Evolutionary conservation across 30 jellyfish, hydroid and myxozoan species (phyloP).

Genomic region (Sanderia malayensis): DNA sequence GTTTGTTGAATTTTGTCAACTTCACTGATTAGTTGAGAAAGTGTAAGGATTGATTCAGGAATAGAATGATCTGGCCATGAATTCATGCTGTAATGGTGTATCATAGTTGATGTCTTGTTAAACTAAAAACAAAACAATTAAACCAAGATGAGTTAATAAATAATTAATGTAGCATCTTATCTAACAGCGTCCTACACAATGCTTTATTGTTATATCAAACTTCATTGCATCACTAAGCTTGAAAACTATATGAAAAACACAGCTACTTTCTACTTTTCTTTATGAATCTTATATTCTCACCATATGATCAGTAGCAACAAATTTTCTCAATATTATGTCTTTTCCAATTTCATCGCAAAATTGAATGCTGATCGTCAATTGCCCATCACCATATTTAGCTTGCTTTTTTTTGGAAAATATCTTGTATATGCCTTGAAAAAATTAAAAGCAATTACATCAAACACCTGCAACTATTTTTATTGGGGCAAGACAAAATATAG

Average conservation of each 20-base stretch:
- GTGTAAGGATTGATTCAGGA: slow-evolving; percentile 8
- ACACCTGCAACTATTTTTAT: too few species aligned
- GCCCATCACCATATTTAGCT: slow-evolving; percentile 29
- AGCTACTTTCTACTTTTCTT: too few species aligned
- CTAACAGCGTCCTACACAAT: too few species aligned
- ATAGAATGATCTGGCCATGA: slow-evolving; percentile 52
- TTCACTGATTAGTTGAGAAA: slow-evolving; percentile 19
- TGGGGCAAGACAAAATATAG: too few species aligned
- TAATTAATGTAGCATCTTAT: too few species aligned
- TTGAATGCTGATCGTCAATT: background rate
- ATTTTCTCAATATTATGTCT: slow-evolving; percentile 3
- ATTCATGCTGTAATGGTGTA: slow-evolving; percentile 32
- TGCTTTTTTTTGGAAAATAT: slow-evolving; percentile 30
- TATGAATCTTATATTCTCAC: too few species aligned
- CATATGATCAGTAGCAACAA: slow-evolving; percentile 31
- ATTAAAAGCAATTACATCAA: too few species aligned
- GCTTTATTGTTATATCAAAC: too few species aligned
- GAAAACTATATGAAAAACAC: too few species aligned
- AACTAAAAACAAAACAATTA: too few species aligned
- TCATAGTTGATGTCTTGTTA: slow-evolving; percentile 14
- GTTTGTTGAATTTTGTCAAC: slow-evolving; percentile 32
- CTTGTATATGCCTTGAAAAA: slow-evolving; percentile 25
- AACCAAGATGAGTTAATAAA: too few species aligned
- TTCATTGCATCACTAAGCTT: too few species aligned
- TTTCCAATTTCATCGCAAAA: slow-evolving; percentile 5